Base-by-base conservation (phyloP, 2,113 vertebrate species). In the Egretta garzetta region DNA sequence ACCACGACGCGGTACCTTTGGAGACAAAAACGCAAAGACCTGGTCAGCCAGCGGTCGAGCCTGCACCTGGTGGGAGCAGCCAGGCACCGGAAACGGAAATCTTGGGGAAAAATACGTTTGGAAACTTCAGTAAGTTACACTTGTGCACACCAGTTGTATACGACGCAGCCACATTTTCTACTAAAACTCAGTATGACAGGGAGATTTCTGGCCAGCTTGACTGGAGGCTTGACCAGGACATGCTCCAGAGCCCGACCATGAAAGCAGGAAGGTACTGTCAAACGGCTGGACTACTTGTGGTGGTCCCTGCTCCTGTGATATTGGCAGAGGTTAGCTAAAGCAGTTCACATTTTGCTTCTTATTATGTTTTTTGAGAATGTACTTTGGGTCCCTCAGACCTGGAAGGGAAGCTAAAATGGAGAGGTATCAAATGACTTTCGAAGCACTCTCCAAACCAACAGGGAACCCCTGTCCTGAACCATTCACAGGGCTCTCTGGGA, bases 1-100 rank as follows among this genome's bases (percentile, higher is more conserved):
- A 99, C 99, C 94, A 99, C 99, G 45, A 99, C 99, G 0, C 99
- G 99, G 91, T 99, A 99, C 98, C 99, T 99, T 97, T 5, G 21
- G 93, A 95, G 80, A 80, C 37, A 93, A 94, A 82, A 80, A 5
- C 0, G 4, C 64, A 58, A 72, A 83, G 43, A 28, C 10, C 15
- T 11, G 24, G 47, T 95, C 77, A 93, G 33, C 6, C 39, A 49
- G 70, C 1, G 2, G 22, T 21, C 0, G 0, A 75, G 43, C 14
- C n/a, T 45, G 49, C 3, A 4, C 43, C 30, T 12, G 12, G 20
- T 4, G 20, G 45, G 35, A 86, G 75, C 72, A 64, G 63, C 14
- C n/a, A 50, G 59, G 50, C 60, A 59, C 6, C n/a, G 35, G 32
- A 47, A 55, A 4, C 23, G 66, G 37, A 91, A 63, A 77, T 55